Evolutionary conservation across 2,888 invertebrate species (phyloP).

Genomic region (Agriopis marginaria): DNA sequence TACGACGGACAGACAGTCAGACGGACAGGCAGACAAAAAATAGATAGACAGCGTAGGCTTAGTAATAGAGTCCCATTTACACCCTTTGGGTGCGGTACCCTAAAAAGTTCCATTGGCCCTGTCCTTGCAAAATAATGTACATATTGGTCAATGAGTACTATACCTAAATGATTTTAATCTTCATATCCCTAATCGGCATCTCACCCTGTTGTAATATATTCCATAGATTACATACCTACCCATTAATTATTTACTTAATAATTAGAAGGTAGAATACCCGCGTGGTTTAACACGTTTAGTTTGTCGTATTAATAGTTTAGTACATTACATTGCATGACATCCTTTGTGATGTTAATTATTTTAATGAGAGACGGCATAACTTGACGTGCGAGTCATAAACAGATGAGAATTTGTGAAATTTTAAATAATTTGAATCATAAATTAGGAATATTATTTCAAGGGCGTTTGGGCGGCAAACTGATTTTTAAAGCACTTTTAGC

Average conservation of each 20-base stretch:
- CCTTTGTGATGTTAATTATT: constrained; percentile 14
- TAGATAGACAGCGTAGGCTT: too few relatives aligned
- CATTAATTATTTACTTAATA: constrained; percentile 12
- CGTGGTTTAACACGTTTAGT: neutral
- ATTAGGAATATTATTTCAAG: too few relatives aligned
- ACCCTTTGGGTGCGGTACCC: too few relatives aligned
- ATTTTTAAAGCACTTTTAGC: too few relatives aligned
- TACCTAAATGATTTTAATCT: neutral
- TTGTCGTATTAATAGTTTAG: constrained; percentile 2
- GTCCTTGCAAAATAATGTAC: too few relatives aligned
- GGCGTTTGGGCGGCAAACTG: too few relatives aligned
- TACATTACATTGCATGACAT: constrained; percentile 3
- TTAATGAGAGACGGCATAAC: neutral
- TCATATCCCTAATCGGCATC: neutral
- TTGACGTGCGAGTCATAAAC: neutral
- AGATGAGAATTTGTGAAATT: neutral
- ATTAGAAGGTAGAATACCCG: constrained; percentile 2
- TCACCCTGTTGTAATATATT: neutral
- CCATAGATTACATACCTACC: neutral
- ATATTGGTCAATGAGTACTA: too few relatives aligned
- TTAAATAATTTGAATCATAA: too few relatives aligned
- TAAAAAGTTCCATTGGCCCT: too few relatives aligned
- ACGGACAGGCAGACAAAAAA: too few relatives aligned
- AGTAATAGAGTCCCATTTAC: too few relatives aligned
- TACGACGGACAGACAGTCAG: too few relatives aligned